These are phyloP conservation scores for Calliopsis andreniformis DNA, from an alignment of 1,140 invertebrate genomes.

Conservation along the genomic window DNA sequence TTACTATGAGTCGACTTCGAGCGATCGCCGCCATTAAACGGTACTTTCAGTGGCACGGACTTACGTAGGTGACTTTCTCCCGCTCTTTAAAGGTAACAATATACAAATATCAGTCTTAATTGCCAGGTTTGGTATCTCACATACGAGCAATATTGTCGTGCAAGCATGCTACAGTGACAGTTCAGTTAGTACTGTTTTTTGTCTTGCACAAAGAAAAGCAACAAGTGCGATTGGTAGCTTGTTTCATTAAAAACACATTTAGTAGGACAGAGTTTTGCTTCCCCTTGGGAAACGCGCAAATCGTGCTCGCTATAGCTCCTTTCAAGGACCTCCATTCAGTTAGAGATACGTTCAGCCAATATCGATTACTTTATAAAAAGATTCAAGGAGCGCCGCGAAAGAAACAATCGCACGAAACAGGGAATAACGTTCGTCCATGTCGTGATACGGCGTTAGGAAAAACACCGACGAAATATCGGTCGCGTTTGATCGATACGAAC, in stretches of 20 bases:
- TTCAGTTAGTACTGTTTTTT: too few species aligned
- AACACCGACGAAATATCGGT: neutral
- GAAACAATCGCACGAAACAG: conserved; percentile 27
- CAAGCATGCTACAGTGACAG: too few species aligned
- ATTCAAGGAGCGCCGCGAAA: conserved; percentile 23
- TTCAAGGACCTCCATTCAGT: conserved; percentile 35
- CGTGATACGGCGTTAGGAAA: neutral
- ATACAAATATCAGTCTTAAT: neutral
- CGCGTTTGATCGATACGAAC: conserved; percentile 4
- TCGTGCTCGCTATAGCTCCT: neutral
- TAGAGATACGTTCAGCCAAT: conserved; percentile 5
- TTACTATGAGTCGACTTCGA: neutral
- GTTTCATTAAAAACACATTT: conserved; percentile 10
- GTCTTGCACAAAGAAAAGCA: too few species aligned
- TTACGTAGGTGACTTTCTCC: conserved; percentile 1
- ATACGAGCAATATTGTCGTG: neutral
- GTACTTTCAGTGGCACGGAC: neutral
- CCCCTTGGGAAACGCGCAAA: neutral
- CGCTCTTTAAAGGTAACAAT: conserved; percentile 14
- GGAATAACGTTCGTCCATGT: conserved; percentile 1
- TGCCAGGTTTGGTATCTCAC: neutral
- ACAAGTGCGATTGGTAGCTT: neutral
- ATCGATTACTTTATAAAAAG: conserved; percentile 52
- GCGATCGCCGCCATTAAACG: conserved; percentile 13
- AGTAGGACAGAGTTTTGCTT: neutral